phyloP scores from a whole-genome alignment of 2,797 vertebrate species.

The Loris lydekkerianus region DNA sequence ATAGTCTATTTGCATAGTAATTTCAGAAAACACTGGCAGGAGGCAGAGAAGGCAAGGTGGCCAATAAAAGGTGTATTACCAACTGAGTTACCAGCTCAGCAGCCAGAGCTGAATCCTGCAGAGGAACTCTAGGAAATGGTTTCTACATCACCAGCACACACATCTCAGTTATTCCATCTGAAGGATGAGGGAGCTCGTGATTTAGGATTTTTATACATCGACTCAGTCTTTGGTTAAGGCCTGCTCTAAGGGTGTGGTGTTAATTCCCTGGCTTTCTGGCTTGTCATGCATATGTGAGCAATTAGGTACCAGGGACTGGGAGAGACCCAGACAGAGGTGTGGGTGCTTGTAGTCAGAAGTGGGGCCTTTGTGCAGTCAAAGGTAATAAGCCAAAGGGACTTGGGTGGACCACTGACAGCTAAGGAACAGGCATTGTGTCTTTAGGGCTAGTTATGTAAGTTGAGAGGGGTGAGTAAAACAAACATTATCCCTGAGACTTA shows the following conservation, averaged over 20 bases:
- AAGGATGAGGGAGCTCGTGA: rapidly evolving
- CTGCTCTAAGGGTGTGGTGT: neutral
- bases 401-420: neutral
- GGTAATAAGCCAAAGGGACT: neutral
- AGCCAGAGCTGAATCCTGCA: neutral
- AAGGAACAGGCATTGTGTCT: neutral
- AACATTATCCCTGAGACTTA: neutral
- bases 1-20: neutral
- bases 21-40: neutral
- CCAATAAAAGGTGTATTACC: neutral
- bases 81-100: neutral
- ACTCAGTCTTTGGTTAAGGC: neutral
- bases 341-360: neutral
- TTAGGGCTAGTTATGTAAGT: neutral
- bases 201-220: neutral
- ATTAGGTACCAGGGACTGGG: neutral
- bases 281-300: neutral
- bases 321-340: neutral
- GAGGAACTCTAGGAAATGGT: neutral
- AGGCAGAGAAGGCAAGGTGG: neutral
- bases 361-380: neutral
- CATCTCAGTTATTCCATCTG: neutral
- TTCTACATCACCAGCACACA: neutral
- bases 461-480: neutral
- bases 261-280: neutral